Conservation (phyloP, 2,888 invertebrate genomes). For the Teleogryllus oceanicus region DNA sequence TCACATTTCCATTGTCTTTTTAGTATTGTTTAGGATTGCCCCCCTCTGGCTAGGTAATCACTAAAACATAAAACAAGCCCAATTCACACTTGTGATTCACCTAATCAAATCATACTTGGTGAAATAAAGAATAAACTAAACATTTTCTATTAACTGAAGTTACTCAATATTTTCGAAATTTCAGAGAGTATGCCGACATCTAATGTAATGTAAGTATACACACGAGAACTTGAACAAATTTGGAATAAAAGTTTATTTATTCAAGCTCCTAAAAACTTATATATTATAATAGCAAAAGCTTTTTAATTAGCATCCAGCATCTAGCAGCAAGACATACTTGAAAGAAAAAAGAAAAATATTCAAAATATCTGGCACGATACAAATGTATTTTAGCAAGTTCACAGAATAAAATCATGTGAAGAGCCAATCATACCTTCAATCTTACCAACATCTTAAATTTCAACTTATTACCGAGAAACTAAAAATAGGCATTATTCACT, state of each 20-base stretch:
- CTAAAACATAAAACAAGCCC: too few relatives aligned
- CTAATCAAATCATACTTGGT: too few relatives aligned
- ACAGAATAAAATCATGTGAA: not conserved
- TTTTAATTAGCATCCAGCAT: not conserved
- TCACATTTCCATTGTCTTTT: too few relatives aligned
- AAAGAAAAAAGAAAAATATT: not conserved
- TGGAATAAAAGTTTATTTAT: not conserved
- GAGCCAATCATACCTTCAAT: not conserved
- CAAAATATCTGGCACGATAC: not conserved
- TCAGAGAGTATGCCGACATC: not conserved
- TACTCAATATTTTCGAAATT: not conserved
- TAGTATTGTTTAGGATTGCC: too few relatives aligned
- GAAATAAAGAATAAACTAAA: too few relatives aligned
- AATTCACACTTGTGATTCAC: too few relatives aligned
- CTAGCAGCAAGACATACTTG: not conserved
- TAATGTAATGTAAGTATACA: not conserved
- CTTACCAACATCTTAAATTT: not conserved
- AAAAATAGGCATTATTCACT: not conserved
- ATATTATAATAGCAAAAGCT: slow-evolving; percentile 5
- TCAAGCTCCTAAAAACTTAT: not conserved
- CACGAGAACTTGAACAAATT: not conserved
- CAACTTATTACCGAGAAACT: not conserved
- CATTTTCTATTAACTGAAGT: too few relatives aligned
- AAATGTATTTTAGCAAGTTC: not conserved
- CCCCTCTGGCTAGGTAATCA: too few relatives aligned